Evolutionary conservation across 2,113 vertebrate genomes (phyloP).

Genomic region (Aviceda subcristata): DNA sequence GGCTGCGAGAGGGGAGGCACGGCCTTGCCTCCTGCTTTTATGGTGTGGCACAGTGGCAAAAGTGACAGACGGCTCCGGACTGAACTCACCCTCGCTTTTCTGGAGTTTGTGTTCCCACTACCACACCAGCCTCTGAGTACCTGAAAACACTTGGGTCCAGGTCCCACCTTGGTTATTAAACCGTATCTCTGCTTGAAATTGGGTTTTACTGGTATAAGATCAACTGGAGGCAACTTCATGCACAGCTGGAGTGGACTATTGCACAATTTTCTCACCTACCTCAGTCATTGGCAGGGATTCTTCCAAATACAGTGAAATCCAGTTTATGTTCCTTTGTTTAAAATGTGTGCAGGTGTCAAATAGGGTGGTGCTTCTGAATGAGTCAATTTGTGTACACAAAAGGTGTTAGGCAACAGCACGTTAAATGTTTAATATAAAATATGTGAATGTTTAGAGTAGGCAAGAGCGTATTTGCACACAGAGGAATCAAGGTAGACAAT

Average conservation of each 20-base stretch:
- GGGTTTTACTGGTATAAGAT: not conserved
- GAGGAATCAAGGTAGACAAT: not conserved
- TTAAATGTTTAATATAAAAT: not conserved
- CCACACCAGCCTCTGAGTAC: not conserved
- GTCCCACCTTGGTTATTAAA: not conserved
- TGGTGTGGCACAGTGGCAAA: fast-evolving
- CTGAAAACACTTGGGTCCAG: no score
- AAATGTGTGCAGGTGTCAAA: not conserved
- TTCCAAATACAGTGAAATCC: not conserved
- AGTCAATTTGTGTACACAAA: not conserved
- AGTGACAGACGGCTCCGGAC: fast-evolving
- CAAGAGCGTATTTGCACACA: no score
- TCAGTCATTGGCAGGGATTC: not conserved
- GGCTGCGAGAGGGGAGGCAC: fast-evolving
- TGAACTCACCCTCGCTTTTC: no score
- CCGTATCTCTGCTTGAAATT: not conserved
- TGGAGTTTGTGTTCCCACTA: not conserved
- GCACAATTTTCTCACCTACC: not conserved
- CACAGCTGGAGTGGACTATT: not conserved
- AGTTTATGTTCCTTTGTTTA: not conserved
- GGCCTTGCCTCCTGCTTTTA: not conserved
- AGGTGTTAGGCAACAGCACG: not conserved
- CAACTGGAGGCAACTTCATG: not conserved
- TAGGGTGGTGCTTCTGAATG: not conserved
- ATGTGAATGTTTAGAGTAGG: not conserved